Evolutionary conservation across 2,888 invertebrate genomes (phyloP).

Genomic region (Spicauda simplicius): DNA sequence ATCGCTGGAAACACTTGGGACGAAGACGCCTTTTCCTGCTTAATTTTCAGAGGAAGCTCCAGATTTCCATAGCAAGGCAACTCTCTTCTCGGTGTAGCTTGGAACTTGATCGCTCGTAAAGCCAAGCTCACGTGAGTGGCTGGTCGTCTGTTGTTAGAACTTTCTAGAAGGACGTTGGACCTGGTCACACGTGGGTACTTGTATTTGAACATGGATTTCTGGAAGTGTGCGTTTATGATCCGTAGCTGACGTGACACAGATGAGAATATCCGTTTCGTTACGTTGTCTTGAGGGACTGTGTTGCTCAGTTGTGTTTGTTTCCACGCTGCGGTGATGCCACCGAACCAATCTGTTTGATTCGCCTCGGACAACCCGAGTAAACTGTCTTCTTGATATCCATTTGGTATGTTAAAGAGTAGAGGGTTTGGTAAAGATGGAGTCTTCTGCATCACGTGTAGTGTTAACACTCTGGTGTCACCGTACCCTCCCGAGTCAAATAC

Average conservation of each 20-base stretch:
- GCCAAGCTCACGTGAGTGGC: conserved; percentile 66
- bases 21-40: conserved; percentile 60
- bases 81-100: conserved; percentile 68
- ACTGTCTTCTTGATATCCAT: conserved; percentile 42
- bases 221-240: conserved; percentile 75
- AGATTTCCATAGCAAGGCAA: conserved; percentile 79
- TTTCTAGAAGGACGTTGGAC: conserved; percentile 73
- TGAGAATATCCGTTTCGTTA: conserved; percentile 68
- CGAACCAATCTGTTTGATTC: conserved; percentile 61
- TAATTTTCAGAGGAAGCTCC: conserved; percentile 74
- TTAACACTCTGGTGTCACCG: conserved; percentile 58
- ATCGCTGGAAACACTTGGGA: conserved; percentile 64
- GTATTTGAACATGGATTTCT: conserved; percentile 70
- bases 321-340: conserved; percentile 67
- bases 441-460: conserved; percentile 60
- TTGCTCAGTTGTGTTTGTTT: conserved; percentile 65
- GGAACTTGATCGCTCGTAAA: conserved; percentile 72
- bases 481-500: conserved; percentile 82
- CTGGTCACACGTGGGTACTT: conserved; percentile 77
- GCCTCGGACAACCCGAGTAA: conserved; percentile 46
- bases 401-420: conserved; percentile 54
- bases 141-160: conserved; percentile 59
- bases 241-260: conserved; percentile 74
- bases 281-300: conserved; percentile 63
- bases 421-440: conserved; percentile 58